Conservation (phyloP, 2,888 invertebrate species). For the Eilema caniola region DNA sequence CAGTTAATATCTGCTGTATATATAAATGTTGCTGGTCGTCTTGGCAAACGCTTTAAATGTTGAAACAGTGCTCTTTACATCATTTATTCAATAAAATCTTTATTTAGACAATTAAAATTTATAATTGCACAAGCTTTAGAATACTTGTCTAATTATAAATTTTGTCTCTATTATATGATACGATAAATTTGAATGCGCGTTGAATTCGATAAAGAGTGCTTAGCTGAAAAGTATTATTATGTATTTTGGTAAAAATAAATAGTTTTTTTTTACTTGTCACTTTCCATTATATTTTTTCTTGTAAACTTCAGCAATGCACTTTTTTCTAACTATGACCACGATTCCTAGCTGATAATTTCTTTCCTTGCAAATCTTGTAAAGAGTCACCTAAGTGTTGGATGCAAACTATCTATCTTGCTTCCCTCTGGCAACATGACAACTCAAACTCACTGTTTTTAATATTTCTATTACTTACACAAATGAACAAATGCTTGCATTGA, state of each 20-base stretch:
- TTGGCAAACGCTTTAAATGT: conserved; percentile 83
- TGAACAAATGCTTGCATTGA: conserved; percentile 74
- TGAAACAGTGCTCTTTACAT: conserved; percentile 70
- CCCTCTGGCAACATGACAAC: conserved; percentile 60
- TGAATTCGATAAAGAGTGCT: conserved; percentile 32
- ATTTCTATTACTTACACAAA: conserved; percentile 64
- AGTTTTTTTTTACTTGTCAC: neutral
- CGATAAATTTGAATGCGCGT: conserved; percentile 29
- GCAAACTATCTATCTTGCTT: conserved; percentile 75
- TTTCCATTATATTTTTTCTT: neutral
- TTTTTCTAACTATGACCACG: conserved; percentile 9
- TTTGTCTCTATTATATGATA: conserved; percentile 5
- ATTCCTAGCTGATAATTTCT: conserved; percentile 17
- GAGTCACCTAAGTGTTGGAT: conserved; percentile 69
- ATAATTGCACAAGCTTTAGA: neutral
- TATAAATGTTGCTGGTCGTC: conserved; percentile 77
- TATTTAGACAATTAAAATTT: neutral
- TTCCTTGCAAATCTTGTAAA: conserved; percentile 56
- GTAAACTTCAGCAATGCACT: conserved; percentile 16
- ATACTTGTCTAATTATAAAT: conserved; percentile 13
- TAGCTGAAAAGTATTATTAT: neutral
- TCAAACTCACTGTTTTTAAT: conserved; percentile 66
- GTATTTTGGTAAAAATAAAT: neutral
- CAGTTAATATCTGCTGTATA: conserved; percentile 63
- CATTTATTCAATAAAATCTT: conserved; percentile 21